These are phyloP conservation scores for Lophotis ruficrista DNA, from an alignment of 2,113 vertebrate genomes.

Conservation along the genomic window DNA sequence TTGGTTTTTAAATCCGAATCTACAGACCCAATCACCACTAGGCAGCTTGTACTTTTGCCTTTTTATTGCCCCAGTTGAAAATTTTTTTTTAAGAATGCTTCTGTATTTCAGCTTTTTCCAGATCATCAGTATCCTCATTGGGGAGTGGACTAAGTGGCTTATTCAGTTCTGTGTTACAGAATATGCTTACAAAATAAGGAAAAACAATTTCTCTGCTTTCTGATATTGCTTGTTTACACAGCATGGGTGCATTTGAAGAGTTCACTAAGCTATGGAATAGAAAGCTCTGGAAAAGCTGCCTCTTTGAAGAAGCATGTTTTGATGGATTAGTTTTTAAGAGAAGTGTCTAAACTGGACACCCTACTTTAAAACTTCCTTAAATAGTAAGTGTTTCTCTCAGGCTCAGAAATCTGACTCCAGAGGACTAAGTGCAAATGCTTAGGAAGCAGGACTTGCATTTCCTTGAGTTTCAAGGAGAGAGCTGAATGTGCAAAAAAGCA, in stretches of 20 bases:
- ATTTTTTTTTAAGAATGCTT: not conserved
- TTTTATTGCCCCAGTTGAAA: not conserved
- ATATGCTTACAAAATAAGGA: fast-evolving
- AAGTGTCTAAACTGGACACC: not conserved
- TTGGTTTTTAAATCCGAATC: not conserved
- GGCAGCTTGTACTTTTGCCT: not conserved
- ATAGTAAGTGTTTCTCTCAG: not conserved
- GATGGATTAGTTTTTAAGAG: not conserved
- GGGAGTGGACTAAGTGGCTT: not conserved
- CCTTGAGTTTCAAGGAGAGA: not conserved
- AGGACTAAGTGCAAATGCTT: not conserved
- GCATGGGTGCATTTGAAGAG: not conserved
- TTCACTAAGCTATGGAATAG: not conserved
- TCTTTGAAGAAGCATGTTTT: not conserved
- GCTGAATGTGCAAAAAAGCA: not conserved
- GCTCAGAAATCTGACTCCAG: not conserved
- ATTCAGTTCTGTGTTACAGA: not conserved
- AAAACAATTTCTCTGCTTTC: not conserved
- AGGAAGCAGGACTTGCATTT: not conserved
- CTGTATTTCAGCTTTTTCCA: not conserved
- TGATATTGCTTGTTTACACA: not conserved
- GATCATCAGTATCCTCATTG: not conserved
- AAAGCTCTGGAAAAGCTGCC: not conserved
- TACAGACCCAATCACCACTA: not conserved
- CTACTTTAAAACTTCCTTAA: not conserved